Evolutionary conservation across 30 jellyfish, hydroid and myxozoan genomes (phyloP), one percentile per base, ranked within the genome.

Genomic region (Sanderia malayensis): DNA sequence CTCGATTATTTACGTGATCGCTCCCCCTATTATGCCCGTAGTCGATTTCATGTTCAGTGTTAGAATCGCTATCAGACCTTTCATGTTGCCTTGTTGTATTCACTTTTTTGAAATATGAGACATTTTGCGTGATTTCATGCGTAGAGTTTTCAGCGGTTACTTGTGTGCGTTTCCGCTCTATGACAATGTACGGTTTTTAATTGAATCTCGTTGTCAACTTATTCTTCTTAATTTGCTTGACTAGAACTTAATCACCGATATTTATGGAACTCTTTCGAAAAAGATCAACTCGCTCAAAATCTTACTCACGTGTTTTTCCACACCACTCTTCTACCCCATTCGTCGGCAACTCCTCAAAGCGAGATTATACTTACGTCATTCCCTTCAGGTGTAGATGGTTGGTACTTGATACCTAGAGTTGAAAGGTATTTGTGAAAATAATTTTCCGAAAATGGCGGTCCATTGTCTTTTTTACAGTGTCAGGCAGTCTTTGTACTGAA

Each of bases 211-310:
- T 15, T 3, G 62, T 7, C 4, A 65, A 34, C 62, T 31, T 65
- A 17, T 65, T 44, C 46, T 65, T 18, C 4, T 61, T 28, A 8
- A 17, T n/a, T 44, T 65, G 77, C 26, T 65, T 65, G 22, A 21
- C 62, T 34, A 34, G 61, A 65, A 65, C 77, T 18, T 59, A 30
- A 31, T 65, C 77, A 11, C 77, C 77, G 2, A 65, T 58, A 10
- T 32, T 18, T 4, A 65, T 32, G 31, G 28, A 4, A 8, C 77
- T 37, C 11, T n/a, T n/a, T n/a, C n/a, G n/a, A n/a, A n/a, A n/a
- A n/a, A n/a, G n/a, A n/a, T n/a, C n/a, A n/a, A n/a, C n/a, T n/a
- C 87, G 75, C 10, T 67, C 32, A 25, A 41, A 41, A 45, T 81
- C 87, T 41, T 83, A 78, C 81, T 27, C n/a, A n/a, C n/a, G n/a